Evolutionary conservation across 2,797 vertebrate genomes (phyloP).

Genomic region (Cheirogaleus major): DNA sequence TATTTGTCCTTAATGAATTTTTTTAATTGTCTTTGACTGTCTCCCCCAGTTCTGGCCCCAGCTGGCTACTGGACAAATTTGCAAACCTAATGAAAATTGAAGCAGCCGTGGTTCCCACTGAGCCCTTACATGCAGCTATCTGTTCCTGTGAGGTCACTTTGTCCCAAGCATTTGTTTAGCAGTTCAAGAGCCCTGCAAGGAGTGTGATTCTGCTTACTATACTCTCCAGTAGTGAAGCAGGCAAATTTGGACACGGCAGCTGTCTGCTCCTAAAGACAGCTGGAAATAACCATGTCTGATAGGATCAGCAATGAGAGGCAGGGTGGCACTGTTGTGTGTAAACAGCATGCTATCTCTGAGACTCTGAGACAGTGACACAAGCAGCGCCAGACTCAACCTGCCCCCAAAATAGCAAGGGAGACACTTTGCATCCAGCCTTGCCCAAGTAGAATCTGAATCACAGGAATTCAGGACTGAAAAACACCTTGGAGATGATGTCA

Average conservation of each 20-base stretch:
- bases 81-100: conserved; percentile 33
- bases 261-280: conserved; percentile 72
- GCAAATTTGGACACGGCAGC: conserved; percentile 65
- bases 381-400: conserved; percentile 22
- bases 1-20: not conserved
- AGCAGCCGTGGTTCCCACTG: not conserved
- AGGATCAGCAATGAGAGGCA: conserved; percentile 70
- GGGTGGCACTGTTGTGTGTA: conserved; percentile 44
- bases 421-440: not conserved
- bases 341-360: conserved; percentile 72
- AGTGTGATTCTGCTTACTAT: not conserved
- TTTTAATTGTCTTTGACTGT: not conserved
- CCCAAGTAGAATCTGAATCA: not conserved
- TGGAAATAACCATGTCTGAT: conserved; percentile 71
- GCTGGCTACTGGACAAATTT: not conserved
- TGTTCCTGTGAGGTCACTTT: not conserved
- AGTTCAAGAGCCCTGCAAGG: not conserved
- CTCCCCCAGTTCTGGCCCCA: not conserved
- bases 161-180: not conserved
- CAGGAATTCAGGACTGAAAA: not conserved
- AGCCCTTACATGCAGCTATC: not conserved
- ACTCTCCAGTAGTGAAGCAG: conserved; percentile 38
- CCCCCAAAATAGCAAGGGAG: conserved; percentile 59
- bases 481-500: not conserved
- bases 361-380: conserved; percentile 37